Conservation (phyloP, 2,797 vertebrate genomes). For the Monodelphis domestica region DNA sequence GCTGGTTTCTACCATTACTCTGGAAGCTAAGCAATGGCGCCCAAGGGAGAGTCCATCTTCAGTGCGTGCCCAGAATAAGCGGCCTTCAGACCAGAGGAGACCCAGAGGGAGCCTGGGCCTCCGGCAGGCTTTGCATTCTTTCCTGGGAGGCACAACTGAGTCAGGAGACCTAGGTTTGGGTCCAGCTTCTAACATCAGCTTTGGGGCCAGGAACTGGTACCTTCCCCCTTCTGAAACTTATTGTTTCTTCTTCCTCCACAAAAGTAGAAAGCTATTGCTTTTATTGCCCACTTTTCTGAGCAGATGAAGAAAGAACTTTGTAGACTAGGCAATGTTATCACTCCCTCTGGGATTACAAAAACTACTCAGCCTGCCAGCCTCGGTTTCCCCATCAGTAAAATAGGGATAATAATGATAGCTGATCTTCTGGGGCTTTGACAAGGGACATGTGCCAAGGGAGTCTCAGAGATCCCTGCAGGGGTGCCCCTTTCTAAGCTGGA, state of each 20-base stretch:
- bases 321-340: neutral
- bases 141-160: no score
- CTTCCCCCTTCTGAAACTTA: neutral
- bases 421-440: neutral
- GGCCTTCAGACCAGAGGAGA: neutral
- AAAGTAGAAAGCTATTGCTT: neutral
- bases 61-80: neutral
- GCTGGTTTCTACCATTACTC: neutral
- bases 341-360: neutral
- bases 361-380: neutral
- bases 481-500: neutral
- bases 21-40: neutral
- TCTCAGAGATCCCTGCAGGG: neutral
- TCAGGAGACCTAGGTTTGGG: neutral
- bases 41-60: neutral
- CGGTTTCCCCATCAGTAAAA: neutral
- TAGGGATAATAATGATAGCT: neutral
- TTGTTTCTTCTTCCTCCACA: neutral
- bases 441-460: neutral
- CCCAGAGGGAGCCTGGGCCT: neutral
- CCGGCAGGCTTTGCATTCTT: neutral
- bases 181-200: neutral
- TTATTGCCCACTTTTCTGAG: neutral
- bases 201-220: neutral
- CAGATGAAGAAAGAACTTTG: neutral